Evolutionary conservation across 2,888 invertebrate genomes (phyloP).

Genomic region (Argyresthia goedartella): DNA sequence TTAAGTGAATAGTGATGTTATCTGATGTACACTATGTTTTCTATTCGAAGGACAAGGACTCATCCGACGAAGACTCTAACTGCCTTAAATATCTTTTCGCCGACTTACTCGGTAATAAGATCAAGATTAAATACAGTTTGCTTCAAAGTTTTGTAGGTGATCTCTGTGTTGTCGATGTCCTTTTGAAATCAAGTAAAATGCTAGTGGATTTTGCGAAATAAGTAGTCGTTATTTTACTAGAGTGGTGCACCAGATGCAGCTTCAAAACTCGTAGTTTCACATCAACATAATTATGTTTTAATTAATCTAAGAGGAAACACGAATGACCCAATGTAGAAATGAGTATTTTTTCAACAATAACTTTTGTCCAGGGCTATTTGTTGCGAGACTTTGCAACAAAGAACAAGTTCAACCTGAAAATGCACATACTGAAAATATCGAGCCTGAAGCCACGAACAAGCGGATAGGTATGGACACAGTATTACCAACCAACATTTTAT

Average conservation of each 20-base stretch:
- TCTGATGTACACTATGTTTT: conserved; percentile 42
- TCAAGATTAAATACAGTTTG: conserved; percentile 22
- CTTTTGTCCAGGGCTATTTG: conserved; percentile 50
- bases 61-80: conserved; percentile 72
- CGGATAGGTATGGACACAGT: conserved; percentile 26
- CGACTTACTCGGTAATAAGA: conserved; percentile 74
- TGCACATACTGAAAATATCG: conserved; percentile 9
- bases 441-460: background rate
- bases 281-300: conserved; percentile 10
- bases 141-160: conserved; percentile 38
- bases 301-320: too few species aligned
- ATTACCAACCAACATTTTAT: background rate
- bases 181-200: conserved; percentile 33
- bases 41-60: conserved; percentile 56
- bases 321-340: too few species aligned
- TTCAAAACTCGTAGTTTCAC: conserved; percentile 22
- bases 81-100: conserved; percentile 80
- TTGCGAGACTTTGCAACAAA: conserved; percentile 44
- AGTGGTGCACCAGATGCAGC: conserved; percentile 30
- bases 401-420: conserved; percentile 12
- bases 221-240: conserved; percentile 29
- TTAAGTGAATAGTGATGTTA: background rate
- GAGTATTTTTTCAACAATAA: conserved; percentile 22
- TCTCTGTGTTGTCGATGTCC: conserved; percentile 57
- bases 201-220: conserved; percentile 26